These are phyloP conservation scores for Drosophila recens DNA, from an alignment of 2,888 invertebrate species.

Conservation along the genomic window DNA sequence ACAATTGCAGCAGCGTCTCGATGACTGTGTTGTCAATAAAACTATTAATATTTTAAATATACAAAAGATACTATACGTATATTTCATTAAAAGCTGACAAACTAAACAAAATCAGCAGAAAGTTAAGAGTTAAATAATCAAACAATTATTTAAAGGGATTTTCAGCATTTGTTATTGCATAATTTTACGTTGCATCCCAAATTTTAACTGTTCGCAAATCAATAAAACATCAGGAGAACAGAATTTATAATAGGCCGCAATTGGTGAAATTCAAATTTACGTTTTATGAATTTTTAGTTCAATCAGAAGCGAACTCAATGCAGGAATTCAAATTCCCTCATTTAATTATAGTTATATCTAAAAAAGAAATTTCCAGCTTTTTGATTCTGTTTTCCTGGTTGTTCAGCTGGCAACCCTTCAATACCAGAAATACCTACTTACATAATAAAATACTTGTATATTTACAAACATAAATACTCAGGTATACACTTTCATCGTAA, in stretches of 20 bases:
- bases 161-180: neutral
- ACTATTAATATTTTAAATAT: no score
- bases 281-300: no score
- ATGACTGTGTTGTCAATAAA: constrained; percentile 24
- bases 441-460: neutral
- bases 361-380: neutral
- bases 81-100: no score
- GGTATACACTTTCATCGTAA: neutral
- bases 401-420: neutral
- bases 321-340: neutral
- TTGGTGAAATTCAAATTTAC: neutral
- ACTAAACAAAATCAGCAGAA: neutral
- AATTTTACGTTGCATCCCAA: neutral
- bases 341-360: neutral
- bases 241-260: neutral
- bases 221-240: neutral
- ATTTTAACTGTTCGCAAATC: neutral
- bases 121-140: neutral
- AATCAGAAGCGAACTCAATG: neutral
- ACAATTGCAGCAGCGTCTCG: constrained; percentile 15
- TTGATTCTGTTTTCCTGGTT: neutral
- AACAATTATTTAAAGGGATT: no score
- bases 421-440: neutral
- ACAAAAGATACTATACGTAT: no score
- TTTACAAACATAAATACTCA: neutral